phyloP scores from a whole-genome alignment of 2,113 vertebrate genomes.

The Ivindomyrus marchei region DNA sequence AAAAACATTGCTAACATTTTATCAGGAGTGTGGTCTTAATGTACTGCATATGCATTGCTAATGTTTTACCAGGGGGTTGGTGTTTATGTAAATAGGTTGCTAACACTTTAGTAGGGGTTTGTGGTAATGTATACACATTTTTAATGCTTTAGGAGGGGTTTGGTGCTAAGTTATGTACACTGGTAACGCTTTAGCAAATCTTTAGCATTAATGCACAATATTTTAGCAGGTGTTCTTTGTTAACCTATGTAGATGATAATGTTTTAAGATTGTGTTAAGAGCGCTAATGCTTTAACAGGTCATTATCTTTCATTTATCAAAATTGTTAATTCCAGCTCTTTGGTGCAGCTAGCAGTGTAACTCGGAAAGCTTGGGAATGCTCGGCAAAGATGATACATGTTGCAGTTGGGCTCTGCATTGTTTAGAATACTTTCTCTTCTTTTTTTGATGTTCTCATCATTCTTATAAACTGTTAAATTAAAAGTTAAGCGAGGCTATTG shows the following conservation, averaged over 20 bases:
- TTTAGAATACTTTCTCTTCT: not conserved
- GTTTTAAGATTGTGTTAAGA: not conserved
- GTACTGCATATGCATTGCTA: not conserved
- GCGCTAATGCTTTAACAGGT: not conserved
- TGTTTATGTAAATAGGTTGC: not conserved
- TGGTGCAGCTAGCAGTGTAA: not conserved
- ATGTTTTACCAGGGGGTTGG: not conserved
- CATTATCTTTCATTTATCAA: not conserved
- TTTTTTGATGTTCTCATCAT: not conserved
- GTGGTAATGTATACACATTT: not conserved
- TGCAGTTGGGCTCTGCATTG: not conserved
- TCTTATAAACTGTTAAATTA: not conserved
- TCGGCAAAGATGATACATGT: not conserved
- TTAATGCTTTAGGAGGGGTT: not conserved
- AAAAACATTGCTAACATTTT: not conserved
- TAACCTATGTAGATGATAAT: not conserved
- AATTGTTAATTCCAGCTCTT: not conserved
- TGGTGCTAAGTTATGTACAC: not conserved
- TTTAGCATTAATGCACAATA: not conserved
- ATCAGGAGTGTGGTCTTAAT: not conserved
- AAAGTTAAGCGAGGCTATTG: not conserved
- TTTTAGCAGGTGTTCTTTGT: not conserved
- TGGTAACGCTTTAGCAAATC: not conserved
- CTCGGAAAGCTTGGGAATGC: not conserved
- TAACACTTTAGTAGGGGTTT: not conserved